Conservation (phyloP, 2,113 vertebrate species). For the Alouatta palliata region DNA sequence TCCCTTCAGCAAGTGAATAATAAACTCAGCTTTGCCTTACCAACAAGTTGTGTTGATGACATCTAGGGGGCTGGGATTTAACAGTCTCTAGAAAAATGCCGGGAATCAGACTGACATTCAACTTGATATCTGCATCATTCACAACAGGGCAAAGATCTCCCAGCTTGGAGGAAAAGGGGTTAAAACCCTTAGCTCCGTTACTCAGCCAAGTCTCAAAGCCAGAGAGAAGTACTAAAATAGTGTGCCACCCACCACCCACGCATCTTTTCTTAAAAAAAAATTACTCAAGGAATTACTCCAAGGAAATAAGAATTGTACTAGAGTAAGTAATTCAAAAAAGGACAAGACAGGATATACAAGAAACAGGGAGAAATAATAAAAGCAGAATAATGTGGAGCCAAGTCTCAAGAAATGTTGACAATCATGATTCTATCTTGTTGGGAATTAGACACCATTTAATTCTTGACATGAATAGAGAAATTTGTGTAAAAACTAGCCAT, state of each 20-base stretch:
- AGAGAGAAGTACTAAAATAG: conserved; percentile 62
- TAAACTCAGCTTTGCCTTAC: not conserved
- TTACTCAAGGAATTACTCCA: conserved; percentile 64
- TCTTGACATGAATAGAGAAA: not conserved
- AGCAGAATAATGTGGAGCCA: not conserved
- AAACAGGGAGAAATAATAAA: not conserved
- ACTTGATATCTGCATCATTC: not conserved
- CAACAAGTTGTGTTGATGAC: no score
- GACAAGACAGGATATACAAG: not conserved
- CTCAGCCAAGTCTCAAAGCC: conserved; percentile 21
- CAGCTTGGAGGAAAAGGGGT: not conserved
- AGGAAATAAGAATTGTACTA: conserved; percentile 40
- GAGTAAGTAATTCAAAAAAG: conserved; percentile 56
- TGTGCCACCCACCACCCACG: conserved; percentile 1
- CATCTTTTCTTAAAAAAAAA: conserved; percentile 30
- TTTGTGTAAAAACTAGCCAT: not conserved
- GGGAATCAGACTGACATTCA: not conserved
- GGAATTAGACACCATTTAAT: not conserved
- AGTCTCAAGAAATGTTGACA: not conserved
- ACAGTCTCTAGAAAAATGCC: not conserved
- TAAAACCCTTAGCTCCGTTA: not conserved
- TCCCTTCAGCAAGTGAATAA: not conserved
- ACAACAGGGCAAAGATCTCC: not conserved
- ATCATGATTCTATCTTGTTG: not conserved
- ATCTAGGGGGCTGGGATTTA: not conserved